Evolutionary conservation across 2,113 vertebrate species (phyloP).

Genomic region (Salvelinus sp.): DNA sequence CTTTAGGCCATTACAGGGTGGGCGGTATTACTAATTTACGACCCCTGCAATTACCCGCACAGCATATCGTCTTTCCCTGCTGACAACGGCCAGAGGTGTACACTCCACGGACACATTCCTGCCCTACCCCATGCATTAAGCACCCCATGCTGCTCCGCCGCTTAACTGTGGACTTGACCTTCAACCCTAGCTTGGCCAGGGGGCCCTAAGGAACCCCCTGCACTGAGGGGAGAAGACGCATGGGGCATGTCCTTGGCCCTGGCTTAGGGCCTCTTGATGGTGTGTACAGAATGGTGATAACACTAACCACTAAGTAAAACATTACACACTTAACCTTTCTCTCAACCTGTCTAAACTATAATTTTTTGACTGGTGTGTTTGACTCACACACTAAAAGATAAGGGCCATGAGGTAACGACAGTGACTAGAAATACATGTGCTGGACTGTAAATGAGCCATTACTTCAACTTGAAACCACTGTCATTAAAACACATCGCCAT

Average conservation of each 20-base stretch:
- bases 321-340: neutral
- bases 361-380: neutral
- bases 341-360: neutral
- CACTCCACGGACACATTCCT: too few relatives aligned
- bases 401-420: neutral
- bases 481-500: slow-evolving; percentile 13
- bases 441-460: slow-evolving; percentile 25
- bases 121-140: too few relatives aligned
- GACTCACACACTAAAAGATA: slow-evolving; percentile 4
- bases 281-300: neutral
- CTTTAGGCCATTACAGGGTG: too few relatives aligned
- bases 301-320: neutral
- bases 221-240: neutral
- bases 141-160: neutral
- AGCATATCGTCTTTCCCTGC: too few relatives aligned
- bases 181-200: slow-evolving; percentile 7
- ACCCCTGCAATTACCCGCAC: too few relatives aligned
- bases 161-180: slow-evolving; percentile 41
- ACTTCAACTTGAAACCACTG: slow-evolving; percentile 29
- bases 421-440: slow-evolving; percentile 11
- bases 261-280: neutral
- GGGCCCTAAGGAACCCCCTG: too few relatives aligned
- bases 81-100: too few relatives aligned
- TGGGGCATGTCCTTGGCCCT: neutral
- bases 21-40: too few relatives aligned